Percentiles rank a stretch among this genome's conserved stretches.
Evolutionary conservation across 1,140 invertebrate genomes (phyloP).

Genomic region (Ladona fulva): DNA sequence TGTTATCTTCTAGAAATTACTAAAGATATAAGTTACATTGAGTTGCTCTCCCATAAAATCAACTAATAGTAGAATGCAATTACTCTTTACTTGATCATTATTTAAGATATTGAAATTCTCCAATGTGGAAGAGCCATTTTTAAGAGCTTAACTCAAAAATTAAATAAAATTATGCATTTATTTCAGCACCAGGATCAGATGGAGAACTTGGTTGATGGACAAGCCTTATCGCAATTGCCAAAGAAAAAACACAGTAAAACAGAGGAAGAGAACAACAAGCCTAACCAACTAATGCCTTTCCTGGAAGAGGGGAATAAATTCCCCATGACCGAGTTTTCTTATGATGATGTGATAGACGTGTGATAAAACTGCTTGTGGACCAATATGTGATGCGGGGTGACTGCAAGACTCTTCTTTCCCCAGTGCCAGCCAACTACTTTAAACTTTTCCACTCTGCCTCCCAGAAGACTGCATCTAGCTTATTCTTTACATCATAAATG

Average conservation of each 20-base stretch:
- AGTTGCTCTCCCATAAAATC: too few species aligned
- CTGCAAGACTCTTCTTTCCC: not conserved
- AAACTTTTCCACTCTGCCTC: not conserved
- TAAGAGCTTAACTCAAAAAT: too few species aligned
- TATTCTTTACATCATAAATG: not conserved
- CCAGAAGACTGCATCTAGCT: not conserved
- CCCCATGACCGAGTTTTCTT: not conserved
- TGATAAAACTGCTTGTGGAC: slow-evolving; percentile 1
- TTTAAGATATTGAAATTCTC: too few species aligned
- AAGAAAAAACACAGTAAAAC: not conserved
- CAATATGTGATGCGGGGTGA: not conserved
- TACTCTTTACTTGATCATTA: too few species aligned
- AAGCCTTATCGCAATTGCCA: not conserved
- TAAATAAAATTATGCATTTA: too few species aligned
- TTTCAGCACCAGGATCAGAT: not conserved
- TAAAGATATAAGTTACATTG: too few species aligned
- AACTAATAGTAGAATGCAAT: too few species aligned
- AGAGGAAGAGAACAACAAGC: not conserved
- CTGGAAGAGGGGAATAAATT: not conserved
- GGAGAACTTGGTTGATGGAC: not conserved
- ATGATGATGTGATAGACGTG: slow-evolving; percentile 1
- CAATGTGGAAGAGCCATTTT: too few species aligned
- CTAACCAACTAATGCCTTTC: not conserved
- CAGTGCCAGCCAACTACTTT: not conserved
- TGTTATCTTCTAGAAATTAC: too few species aligned